A percentile compares a stretch with the other conserved stretches of the same genome.
phyloP scores from a whole-genome alignment of 2,888 invertebrate genomes.

The Nemotelus nigrinus region DNA sequence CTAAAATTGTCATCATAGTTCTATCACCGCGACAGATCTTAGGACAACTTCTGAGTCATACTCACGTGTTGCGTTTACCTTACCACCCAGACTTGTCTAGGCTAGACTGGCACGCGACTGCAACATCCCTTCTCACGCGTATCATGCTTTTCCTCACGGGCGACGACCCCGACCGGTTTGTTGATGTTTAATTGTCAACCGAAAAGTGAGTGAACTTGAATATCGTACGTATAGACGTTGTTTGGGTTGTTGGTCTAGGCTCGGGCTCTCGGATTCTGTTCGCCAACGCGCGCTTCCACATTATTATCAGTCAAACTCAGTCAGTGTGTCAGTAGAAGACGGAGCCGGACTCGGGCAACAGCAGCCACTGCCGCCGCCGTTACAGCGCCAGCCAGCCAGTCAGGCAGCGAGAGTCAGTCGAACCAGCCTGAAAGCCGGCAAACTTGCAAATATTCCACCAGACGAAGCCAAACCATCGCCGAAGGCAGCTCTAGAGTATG shows the following conservation, averaged over 20 bases:
- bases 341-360: not conserved
- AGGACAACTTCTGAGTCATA: too few species aligned
- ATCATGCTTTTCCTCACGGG: not conserved
- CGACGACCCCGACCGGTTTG: not conserved
- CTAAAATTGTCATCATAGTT: too few species aligned
- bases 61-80: too few species aligned
- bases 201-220: not conserved
- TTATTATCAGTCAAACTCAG: not conserved
- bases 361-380: not conserved
- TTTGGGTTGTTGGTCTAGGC: constrained; percentile 19
- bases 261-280: not conserved
- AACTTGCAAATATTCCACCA: constrained; percentile 25
- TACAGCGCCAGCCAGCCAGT: not conserved
- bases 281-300: constrained; percentile 30
- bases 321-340: constrained; percentile 9
- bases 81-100: too few species aligned
- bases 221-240: constrained; percentile 17
- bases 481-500: not conserved
- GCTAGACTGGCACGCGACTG: too few species aligned
- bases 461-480: constrained; percentile 1
- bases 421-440: not conserved
- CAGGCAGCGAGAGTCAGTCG: not conserved
- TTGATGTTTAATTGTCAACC: too few species aligned
- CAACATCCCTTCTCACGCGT: not conserved
- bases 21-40: too few species aligned